Conservation (phyloP, 2,113 vertebrate genomes). For the Cettia cetti region DNA sequence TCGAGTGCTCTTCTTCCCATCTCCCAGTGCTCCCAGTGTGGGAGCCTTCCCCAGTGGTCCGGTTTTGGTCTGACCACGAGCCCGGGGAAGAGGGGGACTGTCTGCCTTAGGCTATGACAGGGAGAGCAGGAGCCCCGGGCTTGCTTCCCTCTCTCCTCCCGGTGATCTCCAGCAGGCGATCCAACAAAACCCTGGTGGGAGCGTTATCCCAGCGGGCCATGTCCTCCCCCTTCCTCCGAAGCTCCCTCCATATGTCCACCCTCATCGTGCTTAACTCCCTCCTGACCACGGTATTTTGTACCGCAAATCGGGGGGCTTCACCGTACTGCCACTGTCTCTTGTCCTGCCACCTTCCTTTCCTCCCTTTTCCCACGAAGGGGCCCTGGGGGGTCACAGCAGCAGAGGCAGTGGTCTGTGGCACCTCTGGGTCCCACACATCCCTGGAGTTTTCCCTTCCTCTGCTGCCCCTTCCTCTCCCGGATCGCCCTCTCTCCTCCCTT, state of each 20-base stretch:
- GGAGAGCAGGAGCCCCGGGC: neutral
- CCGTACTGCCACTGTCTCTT: neutral
- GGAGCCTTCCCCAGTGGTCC: neutral
- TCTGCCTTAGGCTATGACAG: neutral
- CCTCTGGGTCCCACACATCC: neutral
- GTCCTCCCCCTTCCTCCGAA: conserved; percentile 9
- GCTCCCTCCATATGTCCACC: conserved; percentile 42
- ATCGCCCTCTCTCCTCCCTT: neutral
- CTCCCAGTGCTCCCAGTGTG: neutral
- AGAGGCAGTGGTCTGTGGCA: neutral
- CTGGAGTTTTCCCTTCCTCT: neutral
- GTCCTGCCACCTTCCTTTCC: neutral
- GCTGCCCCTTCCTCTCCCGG: neutral
- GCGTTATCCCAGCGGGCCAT: conserved; percentile 24
- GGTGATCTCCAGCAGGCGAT: conserved; percentile 8
- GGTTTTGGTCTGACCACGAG: neutral
- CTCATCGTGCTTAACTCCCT: neutral
- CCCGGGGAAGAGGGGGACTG: neutral
- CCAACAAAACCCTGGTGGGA: conserved; percentile 27
- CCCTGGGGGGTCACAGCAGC: fast-evolving
- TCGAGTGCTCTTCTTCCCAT: neutral
- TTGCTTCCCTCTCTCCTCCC: neutral
- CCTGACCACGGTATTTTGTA: neutral
- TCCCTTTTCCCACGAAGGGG: neutral
- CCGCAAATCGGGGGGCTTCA: fast-evolving